Conservation (phyloP, 2,113 vertebrate species). For the Xiphias gladius region DNA sequence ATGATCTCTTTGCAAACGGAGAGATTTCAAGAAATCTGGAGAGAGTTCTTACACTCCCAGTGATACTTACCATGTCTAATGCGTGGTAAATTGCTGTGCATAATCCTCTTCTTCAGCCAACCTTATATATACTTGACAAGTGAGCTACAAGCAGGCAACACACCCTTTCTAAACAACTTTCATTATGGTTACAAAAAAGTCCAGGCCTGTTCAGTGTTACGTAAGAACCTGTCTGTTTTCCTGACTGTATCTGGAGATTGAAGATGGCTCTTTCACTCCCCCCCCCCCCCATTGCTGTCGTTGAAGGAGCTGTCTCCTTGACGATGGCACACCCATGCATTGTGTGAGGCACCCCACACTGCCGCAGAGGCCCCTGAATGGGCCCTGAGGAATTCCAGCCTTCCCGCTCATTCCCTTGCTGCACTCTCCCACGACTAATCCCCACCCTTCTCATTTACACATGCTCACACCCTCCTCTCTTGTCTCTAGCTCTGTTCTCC, state of each 20-base stretch:
- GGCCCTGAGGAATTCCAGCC: conserved; percentile 74
- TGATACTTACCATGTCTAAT: conserved; percentile 23
- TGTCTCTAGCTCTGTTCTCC: conserved; percentile 32
- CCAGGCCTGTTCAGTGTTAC: conserved; percentile 44
- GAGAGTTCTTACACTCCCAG: neutral
- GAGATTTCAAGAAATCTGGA: neutral
- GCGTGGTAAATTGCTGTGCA: conserved; percentile 37
- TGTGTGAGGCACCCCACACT: conserved; percentile 65
- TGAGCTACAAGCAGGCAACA: conserved; percentile 36
- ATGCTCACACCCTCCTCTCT: conserved; percentile 60
- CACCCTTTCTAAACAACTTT: conserved; percentile 72
- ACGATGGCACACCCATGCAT: conserved; percentile 75
- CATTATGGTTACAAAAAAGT: conserved; percentile 26
- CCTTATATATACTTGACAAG: conserved; percentile 47
- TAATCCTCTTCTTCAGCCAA: conserved; percentile 52
- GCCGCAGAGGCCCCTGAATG: conserved; percentile 69
- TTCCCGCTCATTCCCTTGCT: conserved; percentile 76
- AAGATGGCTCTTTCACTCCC: conserved; percentile 45
- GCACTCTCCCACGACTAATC: conserved; percentile 83
- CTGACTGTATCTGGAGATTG: conserved; percentile 13
- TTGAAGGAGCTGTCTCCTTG: conserved; percentile 69
- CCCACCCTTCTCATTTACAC: conserved; percentile 78
- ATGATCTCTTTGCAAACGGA: conserved; percentile 9
- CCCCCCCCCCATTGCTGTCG: conserved; percentile 25
- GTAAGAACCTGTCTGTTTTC: conserved; percentile 38